These are phyloP conservation scores for Monochamus saltuarius DNA, from an alignment of 1,140 invertebrate species.

Conservation along the genomic window DNA sequence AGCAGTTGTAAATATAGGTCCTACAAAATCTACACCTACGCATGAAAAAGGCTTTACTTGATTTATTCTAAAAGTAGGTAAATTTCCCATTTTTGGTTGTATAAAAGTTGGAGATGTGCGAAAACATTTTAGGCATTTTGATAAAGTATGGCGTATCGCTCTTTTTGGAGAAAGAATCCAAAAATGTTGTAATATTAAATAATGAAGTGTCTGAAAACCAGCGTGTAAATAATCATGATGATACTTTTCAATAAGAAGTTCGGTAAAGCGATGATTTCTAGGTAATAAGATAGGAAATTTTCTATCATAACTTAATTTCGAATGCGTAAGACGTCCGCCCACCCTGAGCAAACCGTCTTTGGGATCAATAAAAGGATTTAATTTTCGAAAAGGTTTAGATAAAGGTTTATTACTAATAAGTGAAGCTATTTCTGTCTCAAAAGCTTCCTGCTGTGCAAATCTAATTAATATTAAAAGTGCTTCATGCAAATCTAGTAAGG, in stretches of 20 bases:
- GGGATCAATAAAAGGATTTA: slow-evolving; percentile 31
- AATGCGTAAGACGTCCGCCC: slow-evolving; percentile 30
- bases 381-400: slow-evolving; percentile 13
- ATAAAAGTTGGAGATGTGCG: neutral
- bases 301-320: neutral
- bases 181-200: slow-evolving; percentile 14
- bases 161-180: slow-evolving; percentile 12
- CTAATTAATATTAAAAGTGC: slow-evolving; percentile 8
- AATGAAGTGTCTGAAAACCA: slow-evolving; percentile 9
- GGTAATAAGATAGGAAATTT: slow-evolving; percentile 17
- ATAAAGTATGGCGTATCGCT: slow-evolving; percentile 1
- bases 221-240: slow-evolving; percentile 13
- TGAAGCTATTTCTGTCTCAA: slow-evolving; percentile 1
- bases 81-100: slow-evolving; percentile 18
- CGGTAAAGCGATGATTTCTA: slow-evolving; percentile 4
- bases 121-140: slow-evolving; percentile 13
- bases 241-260: slow-evolving; percentile 4
- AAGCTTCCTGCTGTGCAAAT: slow-evolving; percentile 15
- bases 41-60: slow-evolving; percentile 3
- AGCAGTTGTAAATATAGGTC: slow-evolving; percentile 20
- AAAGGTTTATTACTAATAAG: neutral
- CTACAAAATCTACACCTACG: slow-evolving; percentile 16
- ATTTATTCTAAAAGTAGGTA: slow-evolving; percentile 7
- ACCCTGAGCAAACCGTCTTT: slow-evolving; percentile 38
- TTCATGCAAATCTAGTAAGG: slow-evolving; percentile 10